A percentile compares a stretch with the other conserved stretches of the same genome.
Evolutionary conservation across 2,113 vertebrate genomes (phyloP).

Genomic region (Heteronetta atricapilla): DNA sequence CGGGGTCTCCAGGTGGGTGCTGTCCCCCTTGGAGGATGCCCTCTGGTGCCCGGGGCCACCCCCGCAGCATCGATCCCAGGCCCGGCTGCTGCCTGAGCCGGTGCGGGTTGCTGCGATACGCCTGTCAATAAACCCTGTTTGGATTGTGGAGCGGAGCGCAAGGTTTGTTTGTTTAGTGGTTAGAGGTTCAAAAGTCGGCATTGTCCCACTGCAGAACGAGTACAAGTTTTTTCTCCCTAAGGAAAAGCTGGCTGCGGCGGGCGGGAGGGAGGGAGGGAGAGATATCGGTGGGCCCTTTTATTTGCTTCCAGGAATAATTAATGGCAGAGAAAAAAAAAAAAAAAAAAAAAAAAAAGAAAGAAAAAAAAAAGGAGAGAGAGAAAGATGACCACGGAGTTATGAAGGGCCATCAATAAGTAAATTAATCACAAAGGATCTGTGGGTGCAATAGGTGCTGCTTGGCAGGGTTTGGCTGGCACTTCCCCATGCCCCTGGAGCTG

Average conservation of each 20-base stretch:
- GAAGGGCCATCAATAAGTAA: conserved; percentile 40
- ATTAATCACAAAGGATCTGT: not conserved
- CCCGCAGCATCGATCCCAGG: conserved; percentile 28
- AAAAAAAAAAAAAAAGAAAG: not conserved
- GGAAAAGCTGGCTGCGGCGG: conserved; percentile 12
- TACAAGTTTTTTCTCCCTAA: conserved; percentile 66
- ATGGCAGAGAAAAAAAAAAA: not conserved
- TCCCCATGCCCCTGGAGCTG: fast-evolving
- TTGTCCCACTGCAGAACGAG: conserved; percentile 78
- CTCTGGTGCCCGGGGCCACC: not conserved
- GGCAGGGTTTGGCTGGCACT: not conserved
- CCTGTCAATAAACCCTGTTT: conserved; percentile 85
- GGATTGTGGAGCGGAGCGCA: conserved; percentile 78
- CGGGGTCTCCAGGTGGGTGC: fast-evolving
- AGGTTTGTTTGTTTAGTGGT: conserved; percentile 85
- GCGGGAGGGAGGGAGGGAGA: conserved; percentile 33
- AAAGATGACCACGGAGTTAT: conserved; percentile 51
- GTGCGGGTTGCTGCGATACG: conserved; percentile 81
- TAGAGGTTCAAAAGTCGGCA: conserved; percentile 87
- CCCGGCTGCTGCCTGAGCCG: conserved; percentile 57
- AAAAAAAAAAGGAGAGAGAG: not conserved
- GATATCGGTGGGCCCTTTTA: conserved; percentile 61
- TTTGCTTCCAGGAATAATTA: conserved; percentile 70
- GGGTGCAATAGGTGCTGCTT: not conserved
- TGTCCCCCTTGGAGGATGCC: not conserved